A percentile compares a stretch with the other conserved stretches of the same genome.
These are phyloP conservation scores for Phymastichus coffea DNA, from an alignment of 1,140 invertebrate species.

Conservation along the genomic window DNA sequence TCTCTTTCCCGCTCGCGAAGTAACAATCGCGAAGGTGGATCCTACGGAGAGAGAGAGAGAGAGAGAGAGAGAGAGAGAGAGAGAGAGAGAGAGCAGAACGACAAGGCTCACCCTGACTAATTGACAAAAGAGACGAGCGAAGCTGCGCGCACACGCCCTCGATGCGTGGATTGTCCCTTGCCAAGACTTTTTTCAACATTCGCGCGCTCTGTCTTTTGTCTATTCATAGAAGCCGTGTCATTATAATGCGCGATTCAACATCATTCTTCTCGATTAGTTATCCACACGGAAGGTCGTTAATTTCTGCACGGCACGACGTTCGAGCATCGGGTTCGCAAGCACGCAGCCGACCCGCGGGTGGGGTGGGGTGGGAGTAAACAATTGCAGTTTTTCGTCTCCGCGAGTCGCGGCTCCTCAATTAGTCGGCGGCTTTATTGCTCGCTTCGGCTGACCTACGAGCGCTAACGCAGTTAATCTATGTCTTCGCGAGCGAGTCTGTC, in stretches of 20 bases:
- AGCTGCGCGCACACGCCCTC: slow-evolving; percentile 16
- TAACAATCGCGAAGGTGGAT: slow-evolving; percentile 11
- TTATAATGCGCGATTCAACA: too few relatives aligned
- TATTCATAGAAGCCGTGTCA: too few relatives aligned
- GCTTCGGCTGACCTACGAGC: slow-evolving; percentile 41
- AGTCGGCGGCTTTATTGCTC: slow-evolving; percentile 39
- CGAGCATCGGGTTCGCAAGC: too few relatives aligned
- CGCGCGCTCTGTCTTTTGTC: too few relatives aligned
- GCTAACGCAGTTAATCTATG: slow-evolving; percentile 53
- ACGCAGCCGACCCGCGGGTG: too few relatives aligned
- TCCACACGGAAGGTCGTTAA: too few relatives aligned
- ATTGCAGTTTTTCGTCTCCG: too few relatives aligned
- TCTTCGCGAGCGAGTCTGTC: slow-evolving; percentile 50
- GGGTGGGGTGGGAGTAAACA: too few relatives aligned
- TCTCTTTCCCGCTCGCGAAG: background rate
- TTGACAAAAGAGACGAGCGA: slow-evolving; percentile 27
- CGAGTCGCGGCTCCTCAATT: slow-evolving; percentile 34
- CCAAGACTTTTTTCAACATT: too few relatives aligned
- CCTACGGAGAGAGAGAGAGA: background rate
- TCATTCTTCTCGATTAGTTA: too few relatives aligned
- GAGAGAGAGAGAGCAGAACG: slow-evolving; percentile 4
- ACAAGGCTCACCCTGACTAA: slow-evolving; percentile 20
- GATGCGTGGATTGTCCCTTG: too few relatives aligned
- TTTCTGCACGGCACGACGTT: too few relatives aligned
- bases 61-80: background rate